These are phyloP conservation scores for Seriola quinqueradiata DNA, from an alignment of 2,113 vertebrate genomes.

Conservation along the genomic window DNA sequence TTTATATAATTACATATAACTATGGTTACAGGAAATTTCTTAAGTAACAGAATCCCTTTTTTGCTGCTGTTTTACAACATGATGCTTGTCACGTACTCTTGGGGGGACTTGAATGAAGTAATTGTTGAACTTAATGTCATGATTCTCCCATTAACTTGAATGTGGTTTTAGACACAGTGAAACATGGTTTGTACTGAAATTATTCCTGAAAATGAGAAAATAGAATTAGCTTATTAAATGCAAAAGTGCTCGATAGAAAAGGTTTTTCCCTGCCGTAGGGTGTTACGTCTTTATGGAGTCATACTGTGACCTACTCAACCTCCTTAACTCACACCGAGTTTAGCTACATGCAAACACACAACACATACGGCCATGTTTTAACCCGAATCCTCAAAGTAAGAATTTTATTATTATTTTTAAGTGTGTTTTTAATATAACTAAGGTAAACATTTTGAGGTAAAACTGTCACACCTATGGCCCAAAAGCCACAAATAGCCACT, in stretches of 20 bases:
- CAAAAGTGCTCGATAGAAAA: conserved; percentile 14
- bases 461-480: conserved; percentile 55
- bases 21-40: background rate
- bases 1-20: background rate
- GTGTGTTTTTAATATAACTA: conserved; percentile 17
- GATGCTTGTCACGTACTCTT: background rate
- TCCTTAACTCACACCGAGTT: conserved; percentile 14
- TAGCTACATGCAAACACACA: background rate
- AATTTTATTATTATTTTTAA: conserved; percentile 1
- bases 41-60: background rate
- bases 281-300: conserved; percentile 19
- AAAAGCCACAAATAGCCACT: conserved; percentile 53
- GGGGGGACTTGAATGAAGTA: conserved; percentile 2
- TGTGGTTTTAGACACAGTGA: background rate
- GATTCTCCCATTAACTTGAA: background rate
- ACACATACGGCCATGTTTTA: conserved; percentile 1
- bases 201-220: background rate
- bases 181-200: background rate
- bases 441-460: conserved; percentile 29
- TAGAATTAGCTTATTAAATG: conserved; percentile 25
- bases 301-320: conserved; percentile 22
- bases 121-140: background rate
- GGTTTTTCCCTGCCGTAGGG: conserved; percentile 27
- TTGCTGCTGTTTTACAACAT: background rate
- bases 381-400: background rate